Conservation (phyloP, 2,888 invertebrate genomes). For the Noctua janthina region DNA sequence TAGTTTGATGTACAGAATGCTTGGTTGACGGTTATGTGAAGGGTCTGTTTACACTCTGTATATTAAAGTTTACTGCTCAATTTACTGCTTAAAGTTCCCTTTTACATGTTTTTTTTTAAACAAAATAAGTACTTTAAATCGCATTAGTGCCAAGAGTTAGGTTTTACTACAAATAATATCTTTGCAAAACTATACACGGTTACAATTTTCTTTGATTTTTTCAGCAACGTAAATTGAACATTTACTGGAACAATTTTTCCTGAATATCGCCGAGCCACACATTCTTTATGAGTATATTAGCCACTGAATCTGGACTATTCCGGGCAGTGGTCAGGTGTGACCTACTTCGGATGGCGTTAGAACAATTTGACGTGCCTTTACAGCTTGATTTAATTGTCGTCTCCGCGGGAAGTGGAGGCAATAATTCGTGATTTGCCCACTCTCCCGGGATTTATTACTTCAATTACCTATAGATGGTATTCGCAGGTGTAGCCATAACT, state of each 20-base stretch:
- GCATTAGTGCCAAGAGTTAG: background rate
- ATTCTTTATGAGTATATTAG: constrained; percentile 45
- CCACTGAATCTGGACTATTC: constrained; percentile 26
- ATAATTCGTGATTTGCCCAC: constrained; percentile 77
- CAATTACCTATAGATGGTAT: constrained; percentile 70
- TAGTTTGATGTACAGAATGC: too few relatives aligned
- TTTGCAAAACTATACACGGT: background rate
- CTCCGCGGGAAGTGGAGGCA: constrained; percentile 72
- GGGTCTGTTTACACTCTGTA: background rate
- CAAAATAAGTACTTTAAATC: background rate
- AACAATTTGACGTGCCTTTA: constrained; percentile 70
- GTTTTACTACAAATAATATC: constrained; percentile 14
- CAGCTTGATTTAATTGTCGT: constrained; percentile 78
- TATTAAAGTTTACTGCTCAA: background rate
- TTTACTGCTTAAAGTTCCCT: background rate
- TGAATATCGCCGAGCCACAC: constrained; percentile 18
- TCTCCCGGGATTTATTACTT: constrained; percentile 76
- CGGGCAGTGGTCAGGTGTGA: constrained; percentile 68
- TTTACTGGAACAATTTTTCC: constrained; percentile 14
- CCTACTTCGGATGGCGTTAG: constrained; percentile 58
- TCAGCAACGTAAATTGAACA: constrained; percentile 33
- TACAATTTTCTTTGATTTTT: background rate
- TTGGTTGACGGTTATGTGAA: too few relatives aligned
- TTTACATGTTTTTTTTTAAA: background rate
- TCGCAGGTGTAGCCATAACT: constrained; percentile 65